A percentile compares a stretch with the other conserved stretches of the same genome.
Evolutionary conservation across 2,113 vertebrate genomes (phyloP).

Genomic region (Oryzias celebensis): DNA sequence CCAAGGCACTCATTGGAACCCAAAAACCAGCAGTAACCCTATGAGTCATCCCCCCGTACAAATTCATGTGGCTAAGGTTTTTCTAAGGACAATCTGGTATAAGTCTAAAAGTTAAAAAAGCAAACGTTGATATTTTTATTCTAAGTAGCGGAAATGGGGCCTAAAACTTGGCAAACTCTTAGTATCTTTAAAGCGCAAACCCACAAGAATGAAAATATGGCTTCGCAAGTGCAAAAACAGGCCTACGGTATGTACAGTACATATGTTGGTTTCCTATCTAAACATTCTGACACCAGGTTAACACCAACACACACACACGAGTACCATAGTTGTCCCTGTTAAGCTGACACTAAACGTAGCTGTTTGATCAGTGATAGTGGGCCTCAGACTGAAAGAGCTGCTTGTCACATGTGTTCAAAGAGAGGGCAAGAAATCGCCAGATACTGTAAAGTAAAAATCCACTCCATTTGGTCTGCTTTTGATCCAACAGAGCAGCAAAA

Average conservation of each 20-base stretch:
- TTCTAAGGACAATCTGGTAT: too few relatives aligned
- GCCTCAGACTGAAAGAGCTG: slow-evolving; percentile 52
- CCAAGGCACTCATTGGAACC: too few relatives aligned
- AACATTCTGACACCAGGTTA: slow-evolving; percentile 50
- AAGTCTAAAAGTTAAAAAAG: too few relatives aligned
- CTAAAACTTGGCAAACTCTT: not conserved
- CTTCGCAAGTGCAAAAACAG: slow-evolving; percentile 29
- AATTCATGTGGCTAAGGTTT: too few relatives aligned
- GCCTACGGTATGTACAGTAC: slow-evolving; percentile 47
- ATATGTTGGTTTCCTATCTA: slow-evolving; percentile 49
- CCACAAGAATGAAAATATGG: slow-evolving; percentile 7
- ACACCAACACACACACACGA: slow-evolving; percentile 34
- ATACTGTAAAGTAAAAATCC: slow-evolving; percentile 42
- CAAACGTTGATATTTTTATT: not conserved
- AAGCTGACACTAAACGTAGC: slow-evolving; percentile 54
- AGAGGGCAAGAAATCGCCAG: slow-evolving; percentile 58
- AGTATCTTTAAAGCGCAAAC: slow-evolving; percentile 14
- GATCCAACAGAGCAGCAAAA: slow-evolving; percentile 12
- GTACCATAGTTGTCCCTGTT: slow-evolving; percentile 53
- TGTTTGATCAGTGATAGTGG: slow-evolving; percentile 66
- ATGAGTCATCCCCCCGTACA: too few relatives aligned
- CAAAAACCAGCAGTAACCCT: too few relatives aligned
- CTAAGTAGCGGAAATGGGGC: not conserved
- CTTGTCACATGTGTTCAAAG: slow-evolving; percentile 62
- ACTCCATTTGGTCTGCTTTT: slow-evolving; percentile 42